phyloP scores from a whole-genome alignment of 1,140 invertebrate genomes.

The Melipona quadrifasciata region DNA sequence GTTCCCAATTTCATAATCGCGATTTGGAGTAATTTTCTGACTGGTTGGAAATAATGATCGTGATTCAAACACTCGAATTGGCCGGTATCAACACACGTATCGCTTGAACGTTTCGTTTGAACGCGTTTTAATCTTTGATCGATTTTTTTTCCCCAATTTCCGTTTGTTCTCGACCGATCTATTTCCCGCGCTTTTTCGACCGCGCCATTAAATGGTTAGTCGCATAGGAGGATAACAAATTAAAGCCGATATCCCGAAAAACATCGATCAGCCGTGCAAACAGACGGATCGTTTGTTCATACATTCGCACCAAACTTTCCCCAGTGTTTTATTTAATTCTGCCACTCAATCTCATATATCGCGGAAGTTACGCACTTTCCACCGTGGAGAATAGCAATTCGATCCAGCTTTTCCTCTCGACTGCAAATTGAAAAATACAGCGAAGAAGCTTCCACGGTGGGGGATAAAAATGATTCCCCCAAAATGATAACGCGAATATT shows the following conservation, averaged over 20 bases:
- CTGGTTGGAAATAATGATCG: too few species aligned
- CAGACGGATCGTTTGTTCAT: not conserved
- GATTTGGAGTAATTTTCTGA: too few species aligned
- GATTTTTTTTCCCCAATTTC: too few species aligned
- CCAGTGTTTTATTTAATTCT: not conserved
- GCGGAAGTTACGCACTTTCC: not conserved
- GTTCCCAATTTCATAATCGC: too few species aligned
- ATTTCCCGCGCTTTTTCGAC: not conserved
- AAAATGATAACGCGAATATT: not conserved
- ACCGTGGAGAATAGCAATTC: not conserved
- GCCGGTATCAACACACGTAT: too few species aligned
- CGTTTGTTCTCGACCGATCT: not conserved
- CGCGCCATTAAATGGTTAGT: not conserved
- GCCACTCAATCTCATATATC: not conserved
- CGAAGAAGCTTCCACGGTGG: not conserved
- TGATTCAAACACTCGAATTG: too few species aligned
- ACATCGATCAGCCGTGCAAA: not conserved
- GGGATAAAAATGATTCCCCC: not conserved
- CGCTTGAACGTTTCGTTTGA: too few species aligned
- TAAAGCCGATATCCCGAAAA: not conserved
- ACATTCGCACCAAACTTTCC: not conserved
- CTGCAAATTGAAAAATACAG: constrained; percentile 57
- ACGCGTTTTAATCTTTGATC: too few species aligned
- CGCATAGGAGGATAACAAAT: not conserved
- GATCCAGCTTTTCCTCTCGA: not conserved